Evolutionary conservation across 2,888 invertebrate genomes (phyloP).

Genomic region (Philopedon plagiatum): DNA sequence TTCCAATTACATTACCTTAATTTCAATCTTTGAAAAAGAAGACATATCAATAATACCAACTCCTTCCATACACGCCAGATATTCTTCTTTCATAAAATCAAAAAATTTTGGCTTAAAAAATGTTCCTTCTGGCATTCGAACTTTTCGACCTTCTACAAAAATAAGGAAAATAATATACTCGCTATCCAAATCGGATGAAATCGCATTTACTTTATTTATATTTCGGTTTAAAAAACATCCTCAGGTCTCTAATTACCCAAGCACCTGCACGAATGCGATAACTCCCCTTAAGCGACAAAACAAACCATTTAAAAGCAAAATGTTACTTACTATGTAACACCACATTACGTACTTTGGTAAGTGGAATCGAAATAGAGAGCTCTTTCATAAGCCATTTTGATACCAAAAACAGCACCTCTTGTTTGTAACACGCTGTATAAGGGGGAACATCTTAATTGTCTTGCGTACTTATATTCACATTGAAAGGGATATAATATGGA

Average conservation of each 20-base stretch:
- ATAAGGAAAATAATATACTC: not conserved
- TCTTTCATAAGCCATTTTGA: slow-evolving; percentile 80
- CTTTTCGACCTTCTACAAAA: slow-evolving; percentile 59
- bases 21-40: slow-evolving; percentile 82
- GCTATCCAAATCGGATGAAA: too few species aligned
- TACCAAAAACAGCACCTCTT: slow-evolving; percentile 78
- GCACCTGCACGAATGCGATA: not conserved
- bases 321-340: slow-evolving; percentile 7
- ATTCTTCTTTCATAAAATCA: slow-evolving; percentile 79
- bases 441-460: slow-evolving; percentile 77
- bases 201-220: too few species aligned
- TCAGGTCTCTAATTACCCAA: too few species aligned
- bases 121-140: slow-evolving; percentile 74
- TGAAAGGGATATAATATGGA: slow-evolving; percentile 73
- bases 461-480: slow-evolving; percentile 75
- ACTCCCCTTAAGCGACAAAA: not conserved
- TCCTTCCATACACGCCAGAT: slow-evolving; percentile 81
- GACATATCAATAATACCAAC: slow-evolving; percentile 86
- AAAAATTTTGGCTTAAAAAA: slow-evolving; percentile 81
- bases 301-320: slow-evolving; percentile 5
- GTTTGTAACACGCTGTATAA: slow-evolving; percentile 78
- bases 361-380: slow-evolving; percentile 78
- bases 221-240: too few species aligned
- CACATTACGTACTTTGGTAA: slow-evolving; percentile 68
- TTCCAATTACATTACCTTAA: slow-evolving; percentile 70